phyloP scores from a whole-genome alignment of 1,140 invertebrate genomes.

The Lordiphosa collinella region DNA sequence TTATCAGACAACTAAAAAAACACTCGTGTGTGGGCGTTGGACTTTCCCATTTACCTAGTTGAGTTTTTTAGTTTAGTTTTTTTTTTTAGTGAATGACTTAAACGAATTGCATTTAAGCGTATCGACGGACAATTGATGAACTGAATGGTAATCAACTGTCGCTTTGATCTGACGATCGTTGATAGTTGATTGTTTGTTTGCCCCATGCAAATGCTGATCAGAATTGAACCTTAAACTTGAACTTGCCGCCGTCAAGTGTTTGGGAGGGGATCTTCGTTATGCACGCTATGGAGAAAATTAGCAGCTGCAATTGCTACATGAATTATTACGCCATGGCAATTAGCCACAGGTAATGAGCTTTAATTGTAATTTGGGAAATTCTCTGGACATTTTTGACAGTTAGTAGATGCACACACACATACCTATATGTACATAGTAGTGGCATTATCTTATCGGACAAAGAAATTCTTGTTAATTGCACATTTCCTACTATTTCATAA shows the following conservation, averaged over 20 bases:
- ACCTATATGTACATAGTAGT: too few species aligned
- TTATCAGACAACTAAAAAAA: slow-evolving; percentile 2
- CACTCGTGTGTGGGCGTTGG: slow-evolving; percentile 7
- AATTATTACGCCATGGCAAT: slow-evolving; percentile 55
- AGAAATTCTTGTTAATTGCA: not conserved
- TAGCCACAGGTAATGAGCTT: slow-evolving; percentile 44
- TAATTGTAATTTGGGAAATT: slow-evolving; percentile 42
- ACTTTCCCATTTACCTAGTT: slow-evolving; percentile 27
- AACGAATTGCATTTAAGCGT: slow-evolving; percentile 46
- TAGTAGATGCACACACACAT: too few species aligned
- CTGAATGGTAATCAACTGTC: slow-evolving; percentile 55
- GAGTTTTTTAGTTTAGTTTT: slow-evolving; percentile 5
- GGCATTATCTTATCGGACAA: slow-evolving; percentile 1
- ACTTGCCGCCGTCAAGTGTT: too few species aligned
- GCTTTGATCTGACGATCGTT: not conserved
- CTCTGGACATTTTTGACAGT: slow-evolving; percentile 11
- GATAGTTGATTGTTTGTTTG: slow-evolving; percentile 19
- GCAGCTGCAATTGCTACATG: slow-evolving; percentile 47
- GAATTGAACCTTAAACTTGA: too few species aligned
- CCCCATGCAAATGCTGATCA: too few species aligned
- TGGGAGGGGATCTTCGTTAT: not conserved
- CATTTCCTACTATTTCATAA: too few species aligned
- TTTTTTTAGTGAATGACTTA: slow-evolving; percentile 46
- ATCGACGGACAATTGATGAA: slow-evolving; percentile 62
- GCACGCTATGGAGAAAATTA: slow-evolving; percentile 29